Conservation (phyloP, 2,797 vertebrate genomes). For the Hypotaenidia philippensis region DNA sequence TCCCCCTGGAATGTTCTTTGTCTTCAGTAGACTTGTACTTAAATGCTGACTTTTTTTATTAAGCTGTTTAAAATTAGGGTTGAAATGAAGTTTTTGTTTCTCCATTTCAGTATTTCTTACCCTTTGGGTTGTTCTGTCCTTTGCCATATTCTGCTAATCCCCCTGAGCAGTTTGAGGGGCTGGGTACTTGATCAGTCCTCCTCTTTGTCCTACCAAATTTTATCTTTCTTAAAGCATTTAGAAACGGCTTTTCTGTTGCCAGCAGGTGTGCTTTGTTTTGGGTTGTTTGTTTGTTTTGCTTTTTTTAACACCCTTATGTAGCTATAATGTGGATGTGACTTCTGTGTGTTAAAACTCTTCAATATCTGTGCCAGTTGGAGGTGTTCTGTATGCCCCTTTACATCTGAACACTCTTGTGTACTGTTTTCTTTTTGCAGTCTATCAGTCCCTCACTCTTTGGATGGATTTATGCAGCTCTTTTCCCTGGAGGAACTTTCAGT, state of each 20-base stretch:
- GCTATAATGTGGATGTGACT: neutral
- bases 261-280: neutral
- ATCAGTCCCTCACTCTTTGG: conserved; percentile 8
- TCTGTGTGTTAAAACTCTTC: neutral
- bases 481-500: neutral
- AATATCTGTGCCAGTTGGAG: neutral
- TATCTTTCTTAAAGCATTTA: neutral
- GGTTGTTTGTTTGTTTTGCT: neutral
- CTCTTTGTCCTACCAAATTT: neutral
- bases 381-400: neutral
- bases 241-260: neutral
- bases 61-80: neutral
- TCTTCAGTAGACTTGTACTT: neutral
- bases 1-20: neutral
- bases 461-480: neutral
- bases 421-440: neutral
- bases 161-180: neutral
- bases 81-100: neutral
- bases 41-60: neutral
- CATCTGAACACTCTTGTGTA: conserved; percentile 14
- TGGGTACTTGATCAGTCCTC: neutral
- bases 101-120: conserved; percentile 40
- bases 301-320: neutral
- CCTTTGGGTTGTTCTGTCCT: neutral
- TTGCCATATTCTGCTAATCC: neutral